phyloP scores from a whole-genome alignment of 2,113 vertebrate genomes.

The Ovibos moschatus region DNA sequence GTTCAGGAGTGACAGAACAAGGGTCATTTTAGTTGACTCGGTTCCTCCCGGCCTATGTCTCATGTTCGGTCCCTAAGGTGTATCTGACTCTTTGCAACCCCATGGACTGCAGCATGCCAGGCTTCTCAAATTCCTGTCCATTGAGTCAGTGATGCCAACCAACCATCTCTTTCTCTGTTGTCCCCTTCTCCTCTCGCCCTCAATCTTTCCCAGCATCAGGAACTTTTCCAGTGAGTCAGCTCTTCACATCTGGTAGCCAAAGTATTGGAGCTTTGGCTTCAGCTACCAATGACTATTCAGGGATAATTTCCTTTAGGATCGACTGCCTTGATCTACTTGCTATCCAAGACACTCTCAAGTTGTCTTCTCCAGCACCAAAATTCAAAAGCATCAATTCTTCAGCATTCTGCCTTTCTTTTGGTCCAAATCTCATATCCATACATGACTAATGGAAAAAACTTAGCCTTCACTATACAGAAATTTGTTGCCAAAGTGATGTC shows the following conservation, averaged over 20 bases:
- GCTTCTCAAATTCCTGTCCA: not conserved
- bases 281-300: not conserved
- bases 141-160: not conserved
- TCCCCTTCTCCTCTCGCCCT: not conserved
- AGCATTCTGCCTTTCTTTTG: not conserved
- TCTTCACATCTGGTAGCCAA: not conserved
- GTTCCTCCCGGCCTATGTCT: not conserved
- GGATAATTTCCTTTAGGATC: not conserved
- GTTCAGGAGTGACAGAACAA: no score
- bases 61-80: not conserved
- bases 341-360: not conserved
- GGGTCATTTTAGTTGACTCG: no score
- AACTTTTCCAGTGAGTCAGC: not conserved
- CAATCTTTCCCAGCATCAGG: not conserved
- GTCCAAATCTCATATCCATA: not conserved
- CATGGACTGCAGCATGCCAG: not conserved
- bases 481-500: not conserved
- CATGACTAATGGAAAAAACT: not conserved
- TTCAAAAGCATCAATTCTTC: not conserved
- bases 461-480: not conserved
- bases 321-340: not conserved
- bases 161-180: not conserved
- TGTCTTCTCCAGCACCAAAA: not conserved
- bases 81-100: not conserved
- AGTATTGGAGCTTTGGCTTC: not conserved